Conservation (phyloP, 2,797 vertebrate genomes). For the Xiphorhynchus erythropygius region DNA sequence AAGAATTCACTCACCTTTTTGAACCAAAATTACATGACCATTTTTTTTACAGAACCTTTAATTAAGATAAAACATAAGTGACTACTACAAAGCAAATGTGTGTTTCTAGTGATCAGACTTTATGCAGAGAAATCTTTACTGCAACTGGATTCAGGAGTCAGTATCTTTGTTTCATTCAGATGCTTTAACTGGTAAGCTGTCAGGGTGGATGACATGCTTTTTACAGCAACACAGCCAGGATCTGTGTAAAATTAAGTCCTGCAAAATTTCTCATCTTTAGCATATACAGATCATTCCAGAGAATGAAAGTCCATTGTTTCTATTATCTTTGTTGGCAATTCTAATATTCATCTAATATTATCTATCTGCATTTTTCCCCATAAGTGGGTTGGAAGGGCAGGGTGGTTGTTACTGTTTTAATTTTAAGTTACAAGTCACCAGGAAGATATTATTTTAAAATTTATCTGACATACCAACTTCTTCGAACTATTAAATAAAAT, state of each 20-base stretch:
- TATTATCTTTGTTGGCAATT: not conserved
- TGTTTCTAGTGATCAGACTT: not conserved
- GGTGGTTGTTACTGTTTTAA: not conserved
- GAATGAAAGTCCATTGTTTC: not conserved
- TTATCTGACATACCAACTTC: rapidly evolving
- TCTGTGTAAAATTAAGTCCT: not conserved
- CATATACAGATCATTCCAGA: not conserved
- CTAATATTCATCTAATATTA: not conserved
- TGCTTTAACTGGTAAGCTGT: not conserved
- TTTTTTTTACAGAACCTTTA: not conserved
- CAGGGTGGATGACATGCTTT: not conserved
- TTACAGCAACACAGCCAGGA: not conserved
- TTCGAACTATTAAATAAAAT: not conserved
- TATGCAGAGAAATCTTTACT: not conserved
- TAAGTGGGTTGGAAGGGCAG: rapidly evolving
- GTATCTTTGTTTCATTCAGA: not conserved
- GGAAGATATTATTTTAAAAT: not conserved
- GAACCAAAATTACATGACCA: rapidly evolving
- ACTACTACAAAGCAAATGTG: not conserved
- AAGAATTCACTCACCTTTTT: not conserved
- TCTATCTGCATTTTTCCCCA: rapidly evolving
- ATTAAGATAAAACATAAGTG: not conserved
- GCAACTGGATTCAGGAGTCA: not conserved
- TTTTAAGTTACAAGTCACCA: not conserved
- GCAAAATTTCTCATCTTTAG: not conserved